These are phyloP conservation scores for Bicyclus anynana DNA, from an alignment of 1,140 invertebrate species.

Conservation along the genomic window DNA sequence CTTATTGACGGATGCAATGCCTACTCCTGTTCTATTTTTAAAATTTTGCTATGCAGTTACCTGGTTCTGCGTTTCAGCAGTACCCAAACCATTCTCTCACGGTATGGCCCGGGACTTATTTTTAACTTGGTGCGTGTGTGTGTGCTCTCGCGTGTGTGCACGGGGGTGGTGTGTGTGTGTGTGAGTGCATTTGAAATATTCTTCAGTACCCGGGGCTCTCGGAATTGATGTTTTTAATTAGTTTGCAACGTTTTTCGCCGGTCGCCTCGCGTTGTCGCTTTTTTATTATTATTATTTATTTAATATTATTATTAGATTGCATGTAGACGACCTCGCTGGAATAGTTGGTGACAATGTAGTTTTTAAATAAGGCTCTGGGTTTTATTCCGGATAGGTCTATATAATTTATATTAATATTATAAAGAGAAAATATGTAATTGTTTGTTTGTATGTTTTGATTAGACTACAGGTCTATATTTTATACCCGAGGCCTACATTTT, in stretches of 20 bases:
- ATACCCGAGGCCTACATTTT: too few relatives aligned
- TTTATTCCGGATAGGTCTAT: too few relatives aligned
- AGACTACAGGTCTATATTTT: too few relatives aligned
- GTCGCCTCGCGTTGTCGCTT: slow-evolving; percentile 44
- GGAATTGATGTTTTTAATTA: slow-evolving; percentile 75
- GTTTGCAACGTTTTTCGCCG: slow-evolving; percentile 67
- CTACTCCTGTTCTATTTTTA: too few relatives aligned
- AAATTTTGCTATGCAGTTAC: slow-evolving; percentile 13
- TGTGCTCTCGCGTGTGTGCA: slow-evolving; percentile 51
- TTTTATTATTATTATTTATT: slow-evolving; percentile 54
- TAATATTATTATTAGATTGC: slow-evolving; percentile 25
- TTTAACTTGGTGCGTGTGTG: slow-evolving; percentile 61
- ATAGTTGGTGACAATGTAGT: too few relatives aligned
- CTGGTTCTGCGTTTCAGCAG: background rate
- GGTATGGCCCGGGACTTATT: slow-evolving; percentile 55
- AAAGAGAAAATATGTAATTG: too few relatives aligned
- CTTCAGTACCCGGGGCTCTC: slow-evolving; percentile 50
- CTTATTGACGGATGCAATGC: too few relatives aligned
- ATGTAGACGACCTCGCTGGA: too few relatives aligned
- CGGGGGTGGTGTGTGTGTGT: slow-evolving; percentile 38
- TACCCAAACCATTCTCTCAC: slow-evolving; percentile 9
- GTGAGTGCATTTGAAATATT: slow-evolving; percentile 63
- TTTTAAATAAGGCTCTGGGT: too few relatives aligned
- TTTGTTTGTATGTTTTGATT: too few relatives aligned
- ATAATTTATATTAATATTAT: too few relatives aligned